Evolutionary conservation across 23 tunicate species (phyloP).

Genomic region (Ascidia mentula): DNA sequence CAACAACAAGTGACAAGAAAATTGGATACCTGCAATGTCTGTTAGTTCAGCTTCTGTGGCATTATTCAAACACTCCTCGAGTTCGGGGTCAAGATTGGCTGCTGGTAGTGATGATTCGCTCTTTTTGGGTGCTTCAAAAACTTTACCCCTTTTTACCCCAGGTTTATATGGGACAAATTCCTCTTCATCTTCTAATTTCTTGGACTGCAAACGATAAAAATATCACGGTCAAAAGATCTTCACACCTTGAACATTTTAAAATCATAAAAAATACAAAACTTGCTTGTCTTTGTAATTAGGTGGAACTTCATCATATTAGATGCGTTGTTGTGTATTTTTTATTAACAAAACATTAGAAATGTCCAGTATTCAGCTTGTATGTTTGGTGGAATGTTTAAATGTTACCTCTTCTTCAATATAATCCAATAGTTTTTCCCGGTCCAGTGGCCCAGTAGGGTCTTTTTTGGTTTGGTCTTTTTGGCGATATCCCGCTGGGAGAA

Average conservation of each 20-base stretch:
- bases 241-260: too few relatives aligned
- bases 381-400: too few relatives aligned
- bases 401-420: constrained; percentile 83
- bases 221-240: too few relatives aligned
- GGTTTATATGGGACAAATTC: constrained; percentile 85
- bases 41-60: constrained; percentile 90
- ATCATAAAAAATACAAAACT: too few relatives aligned
- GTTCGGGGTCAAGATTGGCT: constrained; percentile 88
- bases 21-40: constrained; percentile 77
- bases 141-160: constrained; percentile 87
- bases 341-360: too few relatives aligned
- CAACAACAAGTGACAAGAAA: background rate
- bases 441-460: constrained; percentile 86
- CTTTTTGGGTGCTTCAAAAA: constrained; percentile 42
- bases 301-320: too few relatives aligned
- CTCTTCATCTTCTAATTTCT: constrained; percentile 67
- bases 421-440: constrained; percentile 70
- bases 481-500: constrained; percentile 53
- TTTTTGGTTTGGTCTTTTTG: constrained; percentile 94
- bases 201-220: constrained; percentile 53
- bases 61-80: constrained; percentile 86
- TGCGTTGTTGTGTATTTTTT: too few relatives aligned
- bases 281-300: too few relatives aligned
- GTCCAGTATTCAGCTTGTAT: too few relatives aligned
- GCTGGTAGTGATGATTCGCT: constrained; percentile 26